Percentiles rank a stretch among this genome's conserved stretches.
Conservation (phyloP, 2,113 vertebrate genomes). For the Martes martes region DNA sequence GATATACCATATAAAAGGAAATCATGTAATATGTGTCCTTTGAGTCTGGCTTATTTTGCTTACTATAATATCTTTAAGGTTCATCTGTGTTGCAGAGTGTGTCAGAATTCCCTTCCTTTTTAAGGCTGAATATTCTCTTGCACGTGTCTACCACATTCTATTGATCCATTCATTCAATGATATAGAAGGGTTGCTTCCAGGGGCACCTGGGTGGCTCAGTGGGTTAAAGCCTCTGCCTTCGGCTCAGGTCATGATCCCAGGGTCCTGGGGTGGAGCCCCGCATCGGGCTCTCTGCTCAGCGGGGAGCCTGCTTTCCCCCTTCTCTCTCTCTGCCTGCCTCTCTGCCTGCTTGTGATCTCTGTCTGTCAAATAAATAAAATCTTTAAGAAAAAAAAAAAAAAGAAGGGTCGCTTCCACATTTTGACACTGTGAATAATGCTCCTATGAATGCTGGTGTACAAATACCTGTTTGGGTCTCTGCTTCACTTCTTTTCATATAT, state of each 20-base stretch:
- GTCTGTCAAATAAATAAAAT: too few species aligned
- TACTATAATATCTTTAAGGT: not conserved
- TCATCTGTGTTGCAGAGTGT: not conserved
- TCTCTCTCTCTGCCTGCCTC: too few species aligned
- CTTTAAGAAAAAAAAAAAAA: too few species aligned
- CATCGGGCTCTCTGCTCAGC: too few species aligned
- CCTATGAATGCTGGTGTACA: not conserved
- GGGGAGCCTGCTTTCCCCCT: too few species aligned
- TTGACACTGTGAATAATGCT: not conserved
- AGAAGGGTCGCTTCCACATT: not conserved
- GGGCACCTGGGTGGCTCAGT: too few species aligned
- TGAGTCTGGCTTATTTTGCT: not conserved
- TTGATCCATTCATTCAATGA: not conserved
- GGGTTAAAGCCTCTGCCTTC: too few species aligned
- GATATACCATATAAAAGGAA: not conserved
- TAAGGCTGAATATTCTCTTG: not conserved
- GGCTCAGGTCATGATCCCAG: too few species aligned
- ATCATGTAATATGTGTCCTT: not conserved
- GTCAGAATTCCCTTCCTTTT: not conserved
- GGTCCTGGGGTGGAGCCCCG: too few species aligned
- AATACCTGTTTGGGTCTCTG: not conserved
- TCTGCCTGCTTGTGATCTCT: too few species aligned
- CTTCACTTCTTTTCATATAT: not conserved
- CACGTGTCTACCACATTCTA: not conserved
- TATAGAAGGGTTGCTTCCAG: not conserved